Evolutionary conservation across 2,888 invertebrate species (phyloP).

Genomic region (Pandemis corylana): DNA sequence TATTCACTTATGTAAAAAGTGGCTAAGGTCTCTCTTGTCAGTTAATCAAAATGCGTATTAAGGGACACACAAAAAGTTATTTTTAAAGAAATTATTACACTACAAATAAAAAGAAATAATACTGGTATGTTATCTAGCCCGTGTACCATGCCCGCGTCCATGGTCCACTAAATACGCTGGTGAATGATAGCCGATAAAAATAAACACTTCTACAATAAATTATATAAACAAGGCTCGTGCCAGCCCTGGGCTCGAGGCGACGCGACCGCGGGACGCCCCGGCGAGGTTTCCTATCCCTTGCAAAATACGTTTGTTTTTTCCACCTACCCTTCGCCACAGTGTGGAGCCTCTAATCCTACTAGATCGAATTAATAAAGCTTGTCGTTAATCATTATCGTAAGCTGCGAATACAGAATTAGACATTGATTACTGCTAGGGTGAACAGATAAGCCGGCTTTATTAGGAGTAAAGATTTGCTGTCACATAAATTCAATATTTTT

Average conservation of each 20-base stretch:
- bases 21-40: too few species aligned
- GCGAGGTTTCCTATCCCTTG: constrained; percentile 63
- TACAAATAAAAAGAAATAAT: too few species aligned
- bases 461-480: constrained; percentile 64
- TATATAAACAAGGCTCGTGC: background rate
- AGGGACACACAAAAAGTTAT: too few species aligned
- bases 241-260: constrained; percentile 53
- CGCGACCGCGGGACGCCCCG: constrained; percentile 54
- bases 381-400: constrained; percentile 84
- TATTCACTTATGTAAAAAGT: too few species aligned
- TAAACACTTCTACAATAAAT: background rate
- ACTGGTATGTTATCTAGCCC: too few species aligned
- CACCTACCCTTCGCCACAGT: constrained; percentile 65
- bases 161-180: too few species aligned
- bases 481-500: constrained; percentile 58
- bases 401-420: constrained; percentile 80
- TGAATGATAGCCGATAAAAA: too few species aligned
- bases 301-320: constrained; percentile 81
- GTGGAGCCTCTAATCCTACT: constrained; percentile 73
- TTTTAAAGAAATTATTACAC: too few species aligned
- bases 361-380: constrained; percentile 83
- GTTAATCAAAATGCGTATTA: too few species aligned
- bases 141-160: too few species aligned
- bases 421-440: constrained; percentile 79
- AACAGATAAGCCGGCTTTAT: constrained; percentile 71